Evolutionary conservation across 2,888 invertebrate genomes (phyloP).

Genomic region (Sclerodermus sp.): DNA sequence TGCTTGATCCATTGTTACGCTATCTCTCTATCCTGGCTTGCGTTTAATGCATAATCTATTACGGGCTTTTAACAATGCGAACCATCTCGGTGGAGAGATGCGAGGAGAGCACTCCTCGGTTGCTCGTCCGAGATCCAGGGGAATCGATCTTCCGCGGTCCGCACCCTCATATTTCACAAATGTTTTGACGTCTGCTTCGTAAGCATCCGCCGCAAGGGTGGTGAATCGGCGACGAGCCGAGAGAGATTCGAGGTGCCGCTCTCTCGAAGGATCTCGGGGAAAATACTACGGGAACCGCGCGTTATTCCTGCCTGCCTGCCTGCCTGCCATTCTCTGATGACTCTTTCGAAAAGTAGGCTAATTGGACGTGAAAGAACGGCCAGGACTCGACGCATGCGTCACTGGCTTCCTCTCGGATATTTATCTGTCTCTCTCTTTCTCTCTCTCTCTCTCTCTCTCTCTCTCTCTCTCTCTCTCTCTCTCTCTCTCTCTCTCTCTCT

Average conservation of each 20-base stretch:
- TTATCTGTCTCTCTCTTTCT: no score
- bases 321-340: not conserved
- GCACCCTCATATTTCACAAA: constrained; percentile 52
- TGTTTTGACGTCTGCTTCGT: constrained; percentile 51
- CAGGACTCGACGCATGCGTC: no score
- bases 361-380: no score
- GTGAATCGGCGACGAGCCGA: constrained; percentile 25
- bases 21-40: constrained; percentile 46
- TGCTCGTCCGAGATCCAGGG: constrained; percentile 23
- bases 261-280: no score
- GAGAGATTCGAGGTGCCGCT: not conserved
- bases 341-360: not conserved
- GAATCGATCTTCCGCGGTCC: constrained; percentile 48
- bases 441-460: no score
- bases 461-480: no score
- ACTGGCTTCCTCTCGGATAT: no score
- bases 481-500: no score
- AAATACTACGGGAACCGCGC: no score
- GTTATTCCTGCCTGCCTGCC: no score
- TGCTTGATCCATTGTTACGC: constrained; percentile 49
- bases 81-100: constrained; percentile 30
- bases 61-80: constrained; percentile 53
- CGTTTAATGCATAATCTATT: constrained; percentile 57
- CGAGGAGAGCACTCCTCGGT: constrained; percentile 22
- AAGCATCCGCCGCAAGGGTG: constrained; percentile 39